Base-by-base conservation (phyloP, 2,113 vertebrate species). In the Kryptolebias marmoratus region DNA sequence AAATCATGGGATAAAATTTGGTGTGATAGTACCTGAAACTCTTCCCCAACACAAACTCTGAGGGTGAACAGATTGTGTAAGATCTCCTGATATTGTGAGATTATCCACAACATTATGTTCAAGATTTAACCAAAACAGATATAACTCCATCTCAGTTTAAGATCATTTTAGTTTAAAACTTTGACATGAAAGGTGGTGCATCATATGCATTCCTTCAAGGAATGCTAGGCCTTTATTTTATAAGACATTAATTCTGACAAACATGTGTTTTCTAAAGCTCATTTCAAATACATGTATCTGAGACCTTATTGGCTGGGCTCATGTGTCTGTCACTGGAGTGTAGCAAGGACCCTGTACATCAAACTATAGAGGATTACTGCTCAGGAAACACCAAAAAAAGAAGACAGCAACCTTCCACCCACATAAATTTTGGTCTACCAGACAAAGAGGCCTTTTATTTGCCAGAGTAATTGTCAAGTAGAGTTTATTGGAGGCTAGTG, bases 371-470 rank as follows among this genome's bases (percentile, higher is more conserved):
- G 75, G 90, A 88, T 87, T 89, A 85, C 69, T 68, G 84, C 84
- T 71, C 56, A 63, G 63, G 79, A 71, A 77, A 65, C 63, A 73
- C 27, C 57, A 58, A 58, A 63, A 16, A 73, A 72, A 77, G 75
- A 86, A 82, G 77, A 73, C 77, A 71, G 67, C 61, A 54, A 47
- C 82, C 52, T 80, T 78, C 88, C 68, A 81, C 87, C 66, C 83
- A 86, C 71, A 81, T 78, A 84, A 68, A 90, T 81, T 71, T 74
- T 80, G 52, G 42, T 77, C 80, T 11, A 55, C 66, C 73, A 65
- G 79, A 87, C 77, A 78, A 80, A 80, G 59, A 71, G 54, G 67
- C 55, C 77, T 79, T 75, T 77, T 64, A 66, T 64, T 28, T 68
- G 87, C 87, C 80, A 73, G n/a, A 71, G 45, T 73, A 72, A 78